phyloP scores from a whole-genome alignment of 2,113 vertebrate species.

The Scomber scombrus region DNA sequence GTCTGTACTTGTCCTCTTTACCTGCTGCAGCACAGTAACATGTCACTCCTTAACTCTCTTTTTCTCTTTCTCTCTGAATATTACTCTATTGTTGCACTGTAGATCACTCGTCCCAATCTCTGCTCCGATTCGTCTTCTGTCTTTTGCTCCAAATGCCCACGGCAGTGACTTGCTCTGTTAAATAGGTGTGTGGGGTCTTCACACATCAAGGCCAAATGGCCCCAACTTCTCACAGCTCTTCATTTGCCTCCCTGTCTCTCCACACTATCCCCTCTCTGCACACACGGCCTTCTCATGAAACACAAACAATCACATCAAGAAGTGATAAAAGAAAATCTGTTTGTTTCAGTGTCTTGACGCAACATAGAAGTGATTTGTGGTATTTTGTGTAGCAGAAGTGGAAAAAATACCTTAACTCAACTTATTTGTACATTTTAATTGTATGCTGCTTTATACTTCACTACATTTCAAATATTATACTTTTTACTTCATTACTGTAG shows the following conservation, averaged over 20 bases:
- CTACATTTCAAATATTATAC: too few relatives aligned
- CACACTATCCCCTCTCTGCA: conserved; percentile 35
- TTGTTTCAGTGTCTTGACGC: not conserved
- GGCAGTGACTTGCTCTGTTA: conserved; percentile 57
- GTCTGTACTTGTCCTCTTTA: conserved; percentile 41
- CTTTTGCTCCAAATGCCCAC: conserved; percentile 38
- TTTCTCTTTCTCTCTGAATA: not conserved
- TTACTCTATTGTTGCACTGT: not conserved
- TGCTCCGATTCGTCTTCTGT: conserved; percentile 2
- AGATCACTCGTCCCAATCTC: not conserved
- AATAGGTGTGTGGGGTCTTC: conserved; percentile 83
- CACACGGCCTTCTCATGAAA: conserved; percentile 50
- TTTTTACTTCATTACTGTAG: too few relatives aligned
- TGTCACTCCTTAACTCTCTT: conserved; percentile 34
- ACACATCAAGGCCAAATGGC: conserved; percentile 85
- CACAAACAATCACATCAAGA: conserved; percentile 32
- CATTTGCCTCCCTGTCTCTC: conserved; percentile 42
- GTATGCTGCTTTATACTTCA: too few relatives aligned
- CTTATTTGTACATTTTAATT: too few relatives aligned
- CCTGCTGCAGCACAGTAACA: conserved; percentile 15
- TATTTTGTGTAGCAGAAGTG: not conserved
- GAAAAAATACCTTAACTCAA: not conserved
- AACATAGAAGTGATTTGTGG: not conserved
- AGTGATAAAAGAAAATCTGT: not conserved
- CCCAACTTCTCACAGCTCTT: conserved; percentile 70